Evolutionary conservation across 2,888 invertebrate genomes (phyloP), one percentile per base, ranked within the genome.

Genomic region (Erebia palarica): DNA sequence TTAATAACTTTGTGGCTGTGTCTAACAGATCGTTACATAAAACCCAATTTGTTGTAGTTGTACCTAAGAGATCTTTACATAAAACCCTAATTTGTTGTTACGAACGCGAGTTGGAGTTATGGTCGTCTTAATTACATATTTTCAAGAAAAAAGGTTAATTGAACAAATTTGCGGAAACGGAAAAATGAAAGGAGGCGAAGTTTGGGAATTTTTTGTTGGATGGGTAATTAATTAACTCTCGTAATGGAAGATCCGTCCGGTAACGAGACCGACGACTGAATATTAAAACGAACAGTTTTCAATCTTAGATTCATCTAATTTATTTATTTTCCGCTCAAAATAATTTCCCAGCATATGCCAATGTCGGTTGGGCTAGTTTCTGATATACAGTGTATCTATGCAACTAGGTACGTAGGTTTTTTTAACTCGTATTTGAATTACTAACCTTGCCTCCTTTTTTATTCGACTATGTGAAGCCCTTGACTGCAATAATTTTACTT

Each of bases 191-290:
- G 27, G 44, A 65, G 53, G 11, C 57, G 21, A 58, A 58, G 66
- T 66, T 65, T n/a, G 58, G 14, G 49, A 59, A 58, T 58, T 59
- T 67, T 67, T 67, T 27, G 27, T 58, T 59, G 47, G 65, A 36
- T 36, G 53, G 59, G 67, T 67, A 67, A 67, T 67, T 67, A 67
- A 67, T 59, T 59, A 67, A 49, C 49, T 67, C 67, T 9, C 21
- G 67, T 59, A 67, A 67, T 67, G 67, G 59, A 36, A 59, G 67
- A 67, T 59, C 67, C 49, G 27, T 59, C 67, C 58, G 27, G 49
- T 67, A 67, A 67, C 58, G 67, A 67, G 67, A 49, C 18, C 57
- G 44, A 18, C 57, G 44, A 18, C 42, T 58, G 67, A 67, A 67
- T 67, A 49, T 59, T 49, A 49, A 67, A 66, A 59, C 21, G 14